phyloP scores from a whole-genome alignment of 2,113 vertebrate species.

The Cyprinus carpio region DNA sequence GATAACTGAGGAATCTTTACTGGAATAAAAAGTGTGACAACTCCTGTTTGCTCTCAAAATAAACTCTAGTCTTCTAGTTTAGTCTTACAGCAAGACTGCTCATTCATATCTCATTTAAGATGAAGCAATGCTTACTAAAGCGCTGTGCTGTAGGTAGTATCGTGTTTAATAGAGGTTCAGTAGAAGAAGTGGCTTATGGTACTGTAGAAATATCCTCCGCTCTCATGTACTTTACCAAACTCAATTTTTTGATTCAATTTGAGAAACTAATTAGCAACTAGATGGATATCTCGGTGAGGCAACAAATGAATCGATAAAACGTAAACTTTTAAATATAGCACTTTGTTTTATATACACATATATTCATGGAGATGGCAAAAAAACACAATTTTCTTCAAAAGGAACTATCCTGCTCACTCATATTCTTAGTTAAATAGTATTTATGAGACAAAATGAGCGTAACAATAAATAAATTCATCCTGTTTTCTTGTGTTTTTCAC shows the following conservation, averaged over 20 bases:
- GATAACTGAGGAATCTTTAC: background rate
- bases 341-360: conserved; percentile 77
- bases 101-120: background rate
- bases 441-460: conserved; percentile 90
- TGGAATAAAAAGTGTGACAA: background rate
- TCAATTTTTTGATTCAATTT: background rate
- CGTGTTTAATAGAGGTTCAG: conserved; percentile 11
- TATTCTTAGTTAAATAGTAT: conserved; percentile 91
- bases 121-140: conserved; percentile 15
- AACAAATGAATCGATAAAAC: conserved; percentile 43
- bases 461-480: conserved; percentile 96
- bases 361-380: conserved; percentile 73
- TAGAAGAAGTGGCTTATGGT: too few species aligned
- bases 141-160: too few species aligned
- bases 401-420: conserved; percentile 75
- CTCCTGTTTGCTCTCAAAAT: too few species aligned
- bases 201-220: background rate
- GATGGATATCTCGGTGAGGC: background rate
- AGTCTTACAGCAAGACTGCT: background rate
- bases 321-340: conserved; percentile 71
- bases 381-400: conserved; percentile 72
- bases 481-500: conserved; percentile 84
- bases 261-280: background rate
- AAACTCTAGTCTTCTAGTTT: background rate
- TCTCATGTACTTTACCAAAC: background rate